A percentile compares a stretch with the other conserved stretches of the same genome.
These are phyloP conservation scores for Phortica magna DNA, from an alignment of 2,888 invertebrate species.

Conservation along the genomic window DNA sequence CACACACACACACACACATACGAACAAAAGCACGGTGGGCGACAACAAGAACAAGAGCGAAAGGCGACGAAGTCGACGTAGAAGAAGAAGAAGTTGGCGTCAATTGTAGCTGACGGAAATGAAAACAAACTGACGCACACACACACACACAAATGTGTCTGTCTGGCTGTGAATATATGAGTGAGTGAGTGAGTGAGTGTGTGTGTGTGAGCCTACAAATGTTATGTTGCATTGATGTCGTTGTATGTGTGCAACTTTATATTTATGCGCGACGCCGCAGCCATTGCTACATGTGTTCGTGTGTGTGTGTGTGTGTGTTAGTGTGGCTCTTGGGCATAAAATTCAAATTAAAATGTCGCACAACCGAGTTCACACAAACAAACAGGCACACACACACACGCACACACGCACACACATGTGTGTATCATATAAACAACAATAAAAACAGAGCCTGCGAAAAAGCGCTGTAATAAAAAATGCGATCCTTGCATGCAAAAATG, in stretches of 20 bases:
- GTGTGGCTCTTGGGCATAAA: conserved; percentile 65
- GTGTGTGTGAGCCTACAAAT: conserved; percentile 27
- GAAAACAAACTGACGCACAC: conserved; percentile 65
- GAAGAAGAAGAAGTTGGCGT: conserved; percentile 42
- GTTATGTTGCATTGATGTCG: conserved; percentile 22
- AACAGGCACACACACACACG: conserved; percentile 50
- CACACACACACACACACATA: background rate
- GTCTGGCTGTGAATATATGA: background rate
- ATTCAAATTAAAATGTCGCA: conserved; percentile 72
- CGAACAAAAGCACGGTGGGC: conserved; percentile 41
- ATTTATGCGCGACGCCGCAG: conserved; percentile 47
- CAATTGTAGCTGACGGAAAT: conserved; percentile 73
- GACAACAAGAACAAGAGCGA: background rate
- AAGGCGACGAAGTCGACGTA: background rate
- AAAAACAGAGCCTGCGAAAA: conserved; percentile 41
- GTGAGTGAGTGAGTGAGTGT: conserved; percentile 26
- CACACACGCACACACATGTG: conserved; percentile 49
- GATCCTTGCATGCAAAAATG: background rate
- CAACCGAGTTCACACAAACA: background rate
- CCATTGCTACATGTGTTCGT: conserved; percentile 26
- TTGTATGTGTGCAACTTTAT: conserved; percentile 56
- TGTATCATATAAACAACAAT: conserved; percentile 47
- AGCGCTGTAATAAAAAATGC: background rate
- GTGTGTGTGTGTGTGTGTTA: conserved; percentile 40
- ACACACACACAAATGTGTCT: background rate